Evolutionary conservation across 2,888 invertebrate species (phyloP).

Genomic region (Myopa tessellatipennis): DNA sequence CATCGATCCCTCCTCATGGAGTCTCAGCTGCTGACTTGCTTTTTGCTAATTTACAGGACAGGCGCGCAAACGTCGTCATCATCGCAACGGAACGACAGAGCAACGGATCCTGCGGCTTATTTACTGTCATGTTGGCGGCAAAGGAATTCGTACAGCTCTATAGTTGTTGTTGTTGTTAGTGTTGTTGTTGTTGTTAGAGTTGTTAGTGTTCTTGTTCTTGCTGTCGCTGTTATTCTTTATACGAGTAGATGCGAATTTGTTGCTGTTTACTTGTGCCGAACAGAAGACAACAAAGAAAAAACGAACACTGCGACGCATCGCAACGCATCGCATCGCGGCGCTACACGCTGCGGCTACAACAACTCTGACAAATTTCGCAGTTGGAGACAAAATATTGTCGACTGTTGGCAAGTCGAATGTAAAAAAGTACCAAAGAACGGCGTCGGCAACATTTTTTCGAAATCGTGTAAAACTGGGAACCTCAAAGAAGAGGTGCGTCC

Average conservation of each 20-base stretch:
- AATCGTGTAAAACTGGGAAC: too few species aligned
- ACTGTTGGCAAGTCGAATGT: neutral
- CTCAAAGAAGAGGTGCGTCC: neutral
- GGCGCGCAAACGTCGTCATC: neutral
- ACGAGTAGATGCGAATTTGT: slow-evolving; percentile 24
- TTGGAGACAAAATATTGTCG: slow-evolving; percentile 42
- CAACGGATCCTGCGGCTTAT: slow-evolving; percentile 49
- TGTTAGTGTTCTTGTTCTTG: neutral
- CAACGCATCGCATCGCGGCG: neutral
- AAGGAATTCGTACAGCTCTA: slow-evolving; percentile 18
- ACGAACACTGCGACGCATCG: neutral
- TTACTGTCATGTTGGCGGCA: slow-evolving; percentile 48
- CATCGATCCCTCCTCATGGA: neutral
- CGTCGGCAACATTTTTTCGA: neutral
- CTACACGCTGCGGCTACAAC: slow-evolving; percentile 43
- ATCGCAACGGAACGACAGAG: neutral
- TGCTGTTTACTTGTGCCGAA: neutral
- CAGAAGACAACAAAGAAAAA: neutral
- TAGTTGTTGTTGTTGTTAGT: neutral
- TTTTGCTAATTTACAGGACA: slow-evolving; percentile 35
- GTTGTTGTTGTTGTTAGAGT: too few species aligned
- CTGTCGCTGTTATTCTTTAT: neutral
- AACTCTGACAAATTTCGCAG: slow-evolving; percentile 52
- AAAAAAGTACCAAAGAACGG: neutral
- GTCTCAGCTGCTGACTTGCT: slow-evolving; percentile 26